Evolutionary conservation across 2,888 invertebrate species (phyloP).

Genomic region (Drosophila testacea): DNA sequence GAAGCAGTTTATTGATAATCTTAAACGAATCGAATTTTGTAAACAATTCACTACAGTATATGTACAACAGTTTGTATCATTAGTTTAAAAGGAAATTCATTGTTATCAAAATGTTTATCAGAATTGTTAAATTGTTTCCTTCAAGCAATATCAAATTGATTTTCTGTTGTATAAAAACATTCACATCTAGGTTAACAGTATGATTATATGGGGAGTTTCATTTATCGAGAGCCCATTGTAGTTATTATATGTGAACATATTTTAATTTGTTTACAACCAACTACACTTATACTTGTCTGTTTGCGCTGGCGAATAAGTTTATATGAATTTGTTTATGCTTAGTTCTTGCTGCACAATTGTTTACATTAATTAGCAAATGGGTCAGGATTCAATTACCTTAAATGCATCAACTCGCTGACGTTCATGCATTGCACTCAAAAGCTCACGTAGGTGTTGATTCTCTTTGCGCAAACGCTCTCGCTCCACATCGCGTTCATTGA

Average conservation of each 20-base stretch:
- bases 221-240: slow-evolving; percentile 14
- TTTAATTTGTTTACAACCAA: slow-evolving; percentile 20
- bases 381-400: slow-evolving; percentile 68
- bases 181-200: not conserved
- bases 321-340: slow-evolving; percentile 4
- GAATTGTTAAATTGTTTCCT: not conserved
- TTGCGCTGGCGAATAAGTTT: slow-evolving; percentile 10
- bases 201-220: not conserved
- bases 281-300: slow-evolving; percentile 9
- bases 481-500: slow-evolving; percentile 91
- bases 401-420: slow-evolving; percentile 85
- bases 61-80: no score
- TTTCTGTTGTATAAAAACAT: no score
- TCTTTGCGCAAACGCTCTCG: slow-evolving; percentile 90
- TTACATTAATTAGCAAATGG: slow-evolving; percentile 22
- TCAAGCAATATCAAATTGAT: not conserved
- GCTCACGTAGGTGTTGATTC: slow-evolving; percentile 90
- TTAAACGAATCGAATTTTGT: not conserved
- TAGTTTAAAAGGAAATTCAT: no score
- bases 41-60: slow-evolving; percentile 10
- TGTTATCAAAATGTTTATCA: no score
- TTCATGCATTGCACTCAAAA: slow-evolving; percentile 88
- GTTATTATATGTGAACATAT: slow-evolving; percentile 12
- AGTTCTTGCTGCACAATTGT: slow-evolving; percentile 8
- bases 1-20: slow-evolving; percentile 1